phyloP scores from a whole-genome alignment of 2,113 vertebrate genomes.

The Ranitomeya imitator region DNA sequence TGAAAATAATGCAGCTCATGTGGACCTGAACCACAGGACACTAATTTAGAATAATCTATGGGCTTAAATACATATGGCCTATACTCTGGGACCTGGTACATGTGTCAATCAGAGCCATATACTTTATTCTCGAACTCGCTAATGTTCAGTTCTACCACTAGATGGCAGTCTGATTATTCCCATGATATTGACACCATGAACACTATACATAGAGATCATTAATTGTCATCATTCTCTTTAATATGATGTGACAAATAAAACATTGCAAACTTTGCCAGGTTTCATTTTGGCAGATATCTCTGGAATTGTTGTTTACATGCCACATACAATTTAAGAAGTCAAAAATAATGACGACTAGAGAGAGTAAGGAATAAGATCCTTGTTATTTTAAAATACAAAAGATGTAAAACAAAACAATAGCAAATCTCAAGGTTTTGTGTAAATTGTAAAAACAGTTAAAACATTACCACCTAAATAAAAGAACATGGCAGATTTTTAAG shows the following conservation, averaged over 20 bases:
- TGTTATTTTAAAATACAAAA: neutral
- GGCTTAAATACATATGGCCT: neutral
- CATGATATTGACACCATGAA: neutral
- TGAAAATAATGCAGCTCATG: too few relatives aligned
- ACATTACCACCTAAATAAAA: neutral
- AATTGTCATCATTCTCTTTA: neutral
- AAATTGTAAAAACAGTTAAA: neutral
- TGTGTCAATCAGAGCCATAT: neutral
- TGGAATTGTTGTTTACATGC: neutral
- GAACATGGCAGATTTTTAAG: neutral
- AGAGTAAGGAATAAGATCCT: neutral
- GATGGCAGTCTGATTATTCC: conserved; percentile 46
- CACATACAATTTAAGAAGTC: neutral
- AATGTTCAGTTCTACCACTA: conserved; percentile 38
- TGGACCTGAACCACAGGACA: neutral
- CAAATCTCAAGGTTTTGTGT: neutral
- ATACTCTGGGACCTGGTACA: neutral
- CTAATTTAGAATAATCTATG: neutral
- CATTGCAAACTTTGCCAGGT: neutral
- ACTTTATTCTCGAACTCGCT: conserved; percentile 48
- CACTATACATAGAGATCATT: neutral
- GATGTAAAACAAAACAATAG: neutral
- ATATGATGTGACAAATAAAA: neutral
- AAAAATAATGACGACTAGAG: neutral
- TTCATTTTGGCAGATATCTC: neutral